phyloP scores from a whole-genome alignment of 2,888 invertebrate genomes.

The Caenorhabditis drosophilae region DNA sequence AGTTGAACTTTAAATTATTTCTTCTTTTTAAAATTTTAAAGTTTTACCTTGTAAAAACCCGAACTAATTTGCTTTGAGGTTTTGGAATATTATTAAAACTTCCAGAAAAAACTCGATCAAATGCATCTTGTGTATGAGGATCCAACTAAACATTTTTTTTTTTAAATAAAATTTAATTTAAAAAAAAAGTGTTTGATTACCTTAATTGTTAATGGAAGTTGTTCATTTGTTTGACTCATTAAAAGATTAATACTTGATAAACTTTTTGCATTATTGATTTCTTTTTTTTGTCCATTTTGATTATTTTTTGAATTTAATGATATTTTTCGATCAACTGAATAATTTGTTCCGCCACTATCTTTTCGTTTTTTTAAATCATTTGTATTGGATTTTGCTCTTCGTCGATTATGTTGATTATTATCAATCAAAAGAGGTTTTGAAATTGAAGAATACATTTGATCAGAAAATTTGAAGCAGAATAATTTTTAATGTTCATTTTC shows the following conservation, averaged over 20 bases:
- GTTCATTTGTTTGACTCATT: slow-evolving; percentile 20
- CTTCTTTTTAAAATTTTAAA: neutral
- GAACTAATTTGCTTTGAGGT: slow-evolving; percentile 94
- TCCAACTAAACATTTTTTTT: slow-evolving; percentile 9
- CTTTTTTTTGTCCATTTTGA: slow-evolving; percentile 4
- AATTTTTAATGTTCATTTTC: neutral
- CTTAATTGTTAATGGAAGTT: neutral
- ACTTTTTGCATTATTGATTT: slow-evolving; percentile 6
- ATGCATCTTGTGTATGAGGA: slow-evolving; percentile 45
- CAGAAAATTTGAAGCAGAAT: neutral
- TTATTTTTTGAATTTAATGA: slow-evolving; percentile 9
- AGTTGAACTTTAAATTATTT: slow-evolving; percentile 76
- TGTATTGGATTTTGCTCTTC: slow-evolving; percentile 3
- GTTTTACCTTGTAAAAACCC: slow-evolving; percentile 85
- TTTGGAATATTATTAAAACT: slow-evolving; percentile 86
- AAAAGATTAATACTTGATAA: slow-evolving; percentile 12
- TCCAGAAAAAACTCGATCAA: slow-evolving; percentile 88
- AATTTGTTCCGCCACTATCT: neutral
- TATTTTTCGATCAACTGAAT: slow-evolving; percentile 7
- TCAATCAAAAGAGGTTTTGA: too few relatives aligned
- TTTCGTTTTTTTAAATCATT: neutral
- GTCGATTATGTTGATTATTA: neutral
- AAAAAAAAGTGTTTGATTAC: neutral
- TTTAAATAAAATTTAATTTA: neutral
- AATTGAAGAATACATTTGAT: neutral